Evolutionary conservation across 2,113 vertebrate species (phyloP), one percentile per base, ranked within the genome.

Genomic region (Ranitomeya variabilis): DNA sequence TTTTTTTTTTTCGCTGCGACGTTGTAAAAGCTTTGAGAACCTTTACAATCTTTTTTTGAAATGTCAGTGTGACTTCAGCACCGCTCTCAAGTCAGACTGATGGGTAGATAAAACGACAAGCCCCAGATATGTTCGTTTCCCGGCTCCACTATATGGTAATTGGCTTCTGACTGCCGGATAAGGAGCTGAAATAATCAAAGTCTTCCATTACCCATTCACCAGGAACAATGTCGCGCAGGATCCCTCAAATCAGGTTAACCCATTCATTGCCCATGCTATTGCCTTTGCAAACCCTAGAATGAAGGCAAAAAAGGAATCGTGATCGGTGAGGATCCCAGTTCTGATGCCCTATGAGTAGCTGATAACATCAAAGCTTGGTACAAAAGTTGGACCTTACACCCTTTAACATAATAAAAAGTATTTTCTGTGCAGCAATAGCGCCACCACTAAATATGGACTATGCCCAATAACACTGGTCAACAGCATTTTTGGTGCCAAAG

Each of bases 101-200:
- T 77, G 14, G 81, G n/a, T 55, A 88, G 87, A 88, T 88, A 83
- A 83, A 88, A 67, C 71, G 82, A 62, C 80, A 64, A 23, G 60
- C 79, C 80, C 66, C 31, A 64, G 87, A 88, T 67, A 19, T 21
- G 7, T 45, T 83, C 55, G 4, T 54, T 88, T 74, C 87, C 64
- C 69, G 5, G 80, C 87, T 76, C 66, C 81, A 54, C 31, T 84
- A 15, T 83, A 83, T 83, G 87, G 80, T 88, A 88, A 88, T 88
- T 88, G 81, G 80, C 87, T 88, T 83, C 81, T 84, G 71, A 77
- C 80, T 83, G 87, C 69, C 13, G 87, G 86, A 87, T 80, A 76
- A 88, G 80, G 80, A 83, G 87, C 71, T 54, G 59, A 88, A 83
- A 83, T 77, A 88, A 88, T 88, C 80, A 88, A 83, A 88, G 71